Percentiles rank a stretch among this genome's conserved stretches.
Conservation (phyloP, 2,797 vertebrate genomes). For the Schizopygopsis pylzovi region DNA sequence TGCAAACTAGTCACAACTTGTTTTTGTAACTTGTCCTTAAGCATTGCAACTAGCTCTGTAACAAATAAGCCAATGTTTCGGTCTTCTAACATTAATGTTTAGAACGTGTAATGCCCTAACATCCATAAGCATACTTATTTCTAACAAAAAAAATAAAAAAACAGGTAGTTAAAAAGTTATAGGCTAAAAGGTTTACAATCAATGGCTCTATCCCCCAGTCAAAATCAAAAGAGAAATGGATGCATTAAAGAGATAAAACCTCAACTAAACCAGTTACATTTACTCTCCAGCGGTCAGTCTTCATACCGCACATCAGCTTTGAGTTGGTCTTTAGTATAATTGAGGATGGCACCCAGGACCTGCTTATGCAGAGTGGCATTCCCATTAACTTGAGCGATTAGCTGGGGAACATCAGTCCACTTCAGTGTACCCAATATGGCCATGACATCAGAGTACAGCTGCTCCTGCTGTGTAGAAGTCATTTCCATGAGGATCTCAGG, state of each 20-base stretch:
- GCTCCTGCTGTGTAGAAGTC: conserved; percentile 76
- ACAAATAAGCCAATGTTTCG: not conserved
- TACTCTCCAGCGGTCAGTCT: conserved; percentile 71
- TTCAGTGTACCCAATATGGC: conserved; percentile 74
- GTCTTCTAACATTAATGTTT: not conserved
- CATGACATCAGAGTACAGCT: conserved; percentile 73
- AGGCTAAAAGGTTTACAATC: not conserved
- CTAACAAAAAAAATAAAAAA: not conserved
- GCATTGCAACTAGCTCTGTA: not conserved
- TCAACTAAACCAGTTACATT: not conserved
- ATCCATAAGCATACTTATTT: not conserved
- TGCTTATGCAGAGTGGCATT: conserved; percentile 77
- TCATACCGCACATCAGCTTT: conserved; percentile 77
- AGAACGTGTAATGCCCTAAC: not conserved
- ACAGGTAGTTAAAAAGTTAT: not conserved
- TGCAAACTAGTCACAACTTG: not conserved
- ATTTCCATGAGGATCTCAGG: conserved; percentile 90
- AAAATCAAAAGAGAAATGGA: not conserved
- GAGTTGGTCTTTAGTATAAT: conserved; percentile 81
- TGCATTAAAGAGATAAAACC: not conserved
- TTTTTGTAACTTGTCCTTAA: not conserved
- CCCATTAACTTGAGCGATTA: conserved; percentile 82
- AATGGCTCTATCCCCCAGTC: too few relatives aligned
- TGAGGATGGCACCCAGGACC: conserved; percentile 74
- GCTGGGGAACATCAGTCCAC: conserved; percentile 81